These are phyloP conservation scores for Forbesichthys papilliferus DNA, from an alignment of 2,113 vertebrate species.

Conservation along the genomic window DNA sequence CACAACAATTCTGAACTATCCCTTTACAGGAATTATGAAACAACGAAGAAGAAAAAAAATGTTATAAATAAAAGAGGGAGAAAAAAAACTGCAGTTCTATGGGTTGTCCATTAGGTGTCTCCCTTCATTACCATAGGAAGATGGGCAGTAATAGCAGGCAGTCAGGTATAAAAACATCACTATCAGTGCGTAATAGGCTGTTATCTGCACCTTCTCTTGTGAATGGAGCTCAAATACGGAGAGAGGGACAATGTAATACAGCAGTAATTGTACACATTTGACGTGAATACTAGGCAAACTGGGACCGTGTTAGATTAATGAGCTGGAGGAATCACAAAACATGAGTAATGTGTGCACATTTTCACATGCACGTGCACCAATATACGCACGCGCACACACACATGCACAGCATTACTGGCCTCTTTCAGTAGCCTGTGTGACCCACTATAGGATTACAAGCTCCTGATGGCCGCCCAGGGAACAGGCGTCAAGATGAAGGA, in stretches of 20 bases:
- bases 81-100: slow-evolving; percentile 23
- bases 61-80: not conserved
- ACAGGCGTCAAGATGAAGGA: slow-evolving; percentile 49
- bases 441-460: slow-evolving; percentile 16
- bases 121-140: slow-evolving; percentile 16
- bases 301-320: slow-evolving; percentile 60
- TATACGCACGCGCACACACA: not conserved
- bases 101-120: slow-evolving; percentile 34
- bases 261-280: slow-evolving; percentile 39
- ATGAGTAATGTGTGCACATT: not conserved
- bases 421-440: slow-evolving; percentile 32
- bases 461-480: slow-evolving; percentile 40
- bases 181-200: slow-evolving; percentile 16
- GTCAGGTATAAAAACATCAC: slow-evolving; percentile 4
- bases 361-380: not conserved
- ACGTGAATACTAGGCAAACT: slow-evolving; percentile 37
- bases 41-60: not conserved
- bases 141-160: slow-evolving; percentile 4
- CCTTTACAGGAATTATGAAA: too few species aligned
- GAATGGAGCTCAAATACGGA: slow-evolving; percentile 37
- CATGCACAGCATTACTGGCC: slow-evolving; percentile 15
- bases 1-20: too few species aligned
- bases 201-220: slow-evolving; percentile 14
- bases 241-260: slow-evolving; percentile 25
- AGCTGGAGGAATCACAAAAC: slow-evolving; percentile 20